A percentile compares a stretch with the other conserved stretches of the same genome.
These are phyloP conservation scores for Odobenus rosmarus DNA, from an alignment of 2,113 vertebrate species.

Conservation along the genomic window DNA sequence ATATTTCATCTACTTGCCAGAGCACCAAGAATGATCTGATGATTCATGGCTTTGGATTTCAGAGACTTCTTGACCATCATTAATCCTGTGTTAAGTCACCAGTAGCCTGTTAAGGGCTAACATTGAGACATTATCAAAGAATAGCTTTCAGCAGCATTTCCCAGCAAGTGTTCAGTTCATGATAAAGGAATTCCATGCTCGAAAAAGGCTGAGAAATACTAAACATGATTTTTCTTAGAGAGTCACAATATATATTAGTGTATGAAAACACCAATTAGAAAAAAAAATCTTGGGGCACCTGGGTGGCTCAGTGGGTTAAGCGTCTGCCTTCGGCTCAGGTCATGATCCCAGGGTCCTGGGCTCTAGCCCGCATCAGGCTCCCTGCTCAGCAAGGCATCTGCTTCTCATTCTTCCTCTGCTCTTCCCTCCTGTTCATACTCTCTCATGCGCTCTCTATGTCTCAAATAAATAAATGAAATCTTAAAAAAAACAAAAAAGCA, in stretches of 20 bases:
- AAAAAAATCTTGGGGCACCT: not conserved
- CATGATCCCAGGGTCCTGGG: too few relatives aligned
- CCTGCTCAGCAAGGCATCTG: too few relatives aligned
- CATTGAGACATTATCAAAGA: not conserved
- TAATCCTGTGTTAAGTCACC: not conserved
- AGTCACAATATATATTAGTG: not conserved
- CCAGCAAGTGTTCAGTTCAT: not conserved
- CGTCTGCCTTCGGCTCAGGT: too few relatives aligned
- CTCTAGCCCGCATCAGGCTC: too few relatives aligned
- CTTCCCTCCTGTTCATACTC: too few relatives aligned
- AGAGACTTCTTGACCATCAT: not conserved
- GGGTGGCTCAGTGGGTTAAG: too few relatives aligned
- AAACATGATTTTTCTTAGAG: conserved; percentile 11
- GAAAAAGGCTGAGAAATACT: conserved; percentile 10
- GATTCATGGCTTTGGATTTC: conserved; percentile 10
- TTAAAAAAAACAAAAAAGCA: not conserved
- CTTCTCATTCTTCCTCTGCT: too few relatives aligned
- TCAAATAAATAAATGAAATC: too few relatives aligned
- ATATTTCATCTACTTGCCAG: not conserved
- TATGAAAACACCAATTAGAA: not conserved
- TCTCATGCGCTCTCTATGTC: too few relatives aligned
- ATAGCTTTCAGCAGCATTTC: conserved; percentile 10
- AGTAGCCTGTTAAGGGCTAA: not conserved
- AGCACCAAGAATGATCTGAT: not conserved
- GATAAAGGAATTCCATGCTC: not conserved